Conservation (phyloP, 1,140 invertebrate genomes). For the Meloidogyne chitwoodi region DNA sequence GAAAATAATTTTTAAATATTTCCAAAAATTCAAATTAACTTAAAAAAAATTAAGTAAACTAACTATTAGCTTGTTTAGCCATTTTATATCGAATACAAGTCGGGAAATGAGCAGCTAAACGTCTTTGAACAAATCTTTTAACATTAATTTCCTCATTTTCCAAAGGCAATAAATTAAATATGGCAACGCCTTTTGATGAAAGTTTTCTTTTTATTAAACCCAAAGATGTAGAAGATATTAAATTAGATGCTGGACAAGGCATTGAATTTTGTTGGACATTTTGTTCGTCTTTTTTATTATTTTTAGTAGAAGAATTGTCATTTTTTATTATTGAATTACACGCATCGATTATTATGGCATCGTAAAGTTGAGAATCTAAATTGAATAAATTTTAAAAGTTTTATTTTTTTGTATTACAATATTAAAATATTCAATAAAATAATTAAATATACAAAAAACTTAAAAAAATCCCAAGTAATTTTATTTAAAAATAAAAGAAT, state of each 20-base stretch:
- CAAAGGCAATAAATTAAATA: neutral
- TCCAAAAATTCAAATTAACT: neutral
- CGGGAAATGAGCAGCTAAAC: neutral
- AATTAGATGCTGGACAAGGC: slow-evolving; percentile 27
- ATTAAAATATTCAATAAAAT: too few species aligned
- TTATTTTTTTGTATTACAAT: too few species aligned
- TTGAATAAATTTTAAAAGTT: too few species aligned
- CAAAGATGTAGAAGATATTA: slow-evolving; percentile 17
- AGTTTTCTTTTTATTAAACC: slow-evolving; percentile 19
- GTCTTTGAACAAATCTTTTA: neutral
- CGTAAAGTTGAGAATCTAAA: neutral
- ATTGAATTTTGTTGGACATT: neutral
- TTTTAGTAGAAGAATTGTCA: neutral
- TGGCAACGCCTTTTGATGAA: neutral
- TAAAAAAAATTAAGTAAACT: neutral
- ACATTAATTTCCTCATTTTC: neutral
- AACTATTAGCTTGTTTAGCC: slow-evolving; percentile 5
- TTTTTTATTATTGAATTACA: slow-evolving; percentile 26
- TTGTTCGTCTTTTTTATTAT: neutral
- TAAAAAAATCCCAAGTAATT: too few species aligned
- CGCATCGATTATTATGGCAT: slow-evolving; percentile 33
- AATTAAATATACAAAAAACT: too few species aligned
- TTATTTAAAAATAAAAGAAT: too few species aligned
- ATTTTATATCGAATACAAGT: slow-evolving; percentile 6
- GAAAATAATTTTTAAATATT: neutral